Evolutionary conservation across 2,797 vertebrate species (phyloP), one percentile per base, ranked within the genome.

Genomic region (Mallotus villosus): DNA sequence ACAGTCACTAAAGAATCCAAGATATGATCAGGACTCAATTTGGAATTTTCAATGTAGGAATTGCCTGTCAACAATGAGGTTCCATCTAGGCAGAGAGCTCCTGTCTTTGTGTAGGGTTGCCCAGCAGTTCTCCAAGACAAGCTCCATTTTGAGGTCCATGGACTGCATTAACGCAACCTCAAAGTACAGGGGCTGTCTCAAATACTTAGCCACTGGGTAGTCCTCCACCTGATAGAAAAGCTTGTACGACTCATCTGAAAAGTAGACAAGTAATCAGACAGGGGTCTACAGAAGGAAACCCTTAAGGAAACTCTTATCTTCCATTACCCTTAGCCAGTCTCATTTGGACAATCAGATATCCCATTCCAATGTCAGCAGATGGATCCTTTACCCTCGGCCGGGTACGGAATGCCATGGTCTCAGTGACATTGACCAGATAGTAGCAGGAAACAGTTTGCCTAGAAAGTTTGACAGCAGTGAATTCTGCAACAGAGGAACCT

Each of bases 91-190:
- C 22, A 85, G 34, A 19, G 90, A 87, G 0, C 41, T 84, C 5
- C 83, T 9, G 2, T 91, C 81, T n/a, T 89, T 65, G 3, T 87
- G 4, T 3, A 19, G 57, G 1, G 91, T 92, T 4, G 92, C 92
- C 93, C 93, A 94, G 58, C 94, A 94, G 82, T 90, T 90, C 2
- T 92, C 89, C 82, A 94, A 63, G 0, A 92, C 77, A 0, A 94
- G 84, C 41, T 88, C 91, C 77, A 94, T 67, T 0, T 85, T 65
- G 1, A 86, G 77, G 68, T 94, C 92, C 2, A 75, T 37, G 4
- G 89, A 89, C 16, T 80, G 60, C 63, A 87, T 67, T 66, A 94
- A 79, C 1, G 16, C 80, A n/a, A 92, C 91, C 70, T 94, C 93
- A 53, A 94, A 93, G 76, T 84, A 92, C 8, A 94, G 78, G 8